Base-by-base conservation (phyloP, 1,140 invertebrate genomes). In the Acromyrmex charruanus region DNA sequence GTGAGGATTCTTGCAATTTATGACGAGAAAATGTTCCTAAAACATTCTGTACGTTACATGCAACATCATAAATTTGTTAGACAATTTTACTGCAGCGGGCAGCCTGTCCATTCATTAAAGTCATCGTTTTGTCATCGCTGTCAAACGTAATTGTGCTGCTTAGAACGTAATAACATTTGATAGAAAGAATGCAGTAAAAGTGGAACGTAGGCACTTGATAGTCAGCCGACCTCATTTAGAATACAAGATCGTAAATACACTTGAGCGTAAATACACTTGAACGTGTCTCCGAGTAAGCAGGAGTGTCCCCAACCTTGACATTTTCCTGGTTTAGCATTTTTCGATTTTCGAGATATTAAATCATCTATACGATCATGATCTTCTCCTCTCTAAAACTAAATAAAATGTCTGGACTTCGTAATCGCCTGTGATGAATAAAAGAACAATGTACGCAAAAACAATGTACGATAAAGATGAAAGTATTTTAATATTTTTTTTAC, bases 251-350 rank as follows among this genome's bases (percentile, higher is more conserved):
- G 31, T 49, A 88, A 25, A 25, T 25, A 25, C 25, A 77, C 63
- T 65, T 72, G 49, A 12, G 21, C 25, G 35, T 80, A 81, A 31
- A 31, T 3, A 21, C 21, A 21, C 21, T 21, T 21, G 21, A 82
- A 88, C 49, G 31, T 35, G 51, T 74, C 74, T 86, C 21, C 28
- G 9, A 86, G 68, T 28, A 58, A 74, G 51, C 65, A 10, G 21
- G 21, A 21, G 21, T 21, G 21, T 77, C 51, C 53, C 77, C 88
- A 89, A 82, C 88, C 89, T 89, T 90, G 88, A 90, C 88, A 85
- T 90, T 89, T 88, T 21, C 18, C 12, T 18, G 25, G 39, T 44
- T 44, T 44, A 44, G 39, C 39, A 10, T 69, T 39, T 49, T 21
- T 9, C 35, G 21, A 44, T 39, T 75, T 75, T 79, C 87, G 58